Evolutionary conservation across 2,113 vertebrate species (phyloP).

Genomic region (Oreochromis niloticus): DNA sequence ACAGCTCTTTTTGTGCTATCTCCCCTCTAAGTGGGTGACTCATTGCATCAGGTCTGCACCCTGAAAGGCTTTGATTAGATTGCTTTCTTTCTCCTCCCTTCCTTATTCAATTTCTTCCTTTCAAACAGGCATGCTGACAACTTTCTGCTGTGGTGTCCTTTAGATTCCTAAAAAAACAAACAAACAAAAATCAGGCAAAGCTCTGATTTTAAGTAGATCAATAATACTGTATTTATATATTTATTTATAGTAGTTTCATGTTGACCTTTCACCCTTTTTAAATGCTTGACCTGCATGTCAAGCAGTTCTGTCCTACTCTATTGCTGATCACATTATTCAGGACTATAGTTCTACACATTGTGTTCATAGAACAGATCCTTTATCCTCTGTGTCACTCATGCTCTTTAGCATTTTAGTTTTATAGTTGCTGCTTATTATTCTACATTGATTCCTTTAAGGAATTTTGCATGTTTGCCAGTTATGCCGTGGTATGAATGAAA

Average conservation of each 20-base stretch:
- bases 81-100: not conserved
- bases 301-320: not conserved
- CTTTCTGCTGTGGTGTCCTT: not conserved
- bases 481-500: not conserved
- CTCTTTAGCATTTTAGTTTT: not conserved
- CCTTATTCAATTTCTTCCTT: not conserved
- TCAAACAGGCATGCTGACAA: not conserved
- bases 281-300: not conserved
- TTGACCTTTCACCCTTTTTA: not conserved
- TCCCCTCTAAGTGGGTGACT: constrained; percentile 1
- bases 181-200: not conserved
- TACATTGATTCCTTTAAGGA: not conserved
- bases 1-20: not conserved
- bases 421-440: not conserved
- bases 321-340: not conserved
- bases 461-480: not conserved
- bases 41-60: constrained; percentile 16
- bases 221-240: not conserved
- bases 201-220: not conserved
- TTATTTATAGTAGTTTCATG: not conserved
- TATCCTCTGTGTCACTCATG: not conserved
- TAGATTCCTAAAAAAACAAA: not conserved
- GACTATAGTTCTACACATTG: not conserved
- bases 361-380: not conserved
- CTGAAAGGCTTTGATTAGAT: constrained; percentile 23